Conservation (phyloP, 2,888 invertebrate species). For the Liopterus haemorrhoidalis region DNA sequence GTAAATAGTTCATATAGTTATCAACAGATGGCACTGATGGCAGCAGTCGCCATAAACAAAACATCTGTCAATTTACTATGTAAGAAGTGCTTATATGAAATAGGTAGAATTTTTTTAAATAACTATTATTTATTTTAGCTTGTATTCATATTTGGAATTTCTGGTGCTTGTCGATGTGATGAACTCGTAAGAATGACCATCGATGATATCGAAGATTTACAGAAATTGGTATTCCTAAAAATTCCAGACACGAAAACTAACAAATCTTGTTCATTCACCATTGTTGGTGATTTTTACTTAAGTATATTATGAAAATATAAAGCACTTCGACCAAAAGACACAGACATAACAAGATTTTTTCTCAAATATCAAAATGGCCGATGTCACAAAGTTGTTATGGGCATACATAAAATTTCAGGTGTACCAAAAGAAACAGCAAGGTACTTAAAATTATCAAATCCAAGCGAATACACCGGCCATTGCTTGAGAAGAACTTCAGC, state of each 20-base stretch:
- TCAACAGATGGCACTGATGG: no score
- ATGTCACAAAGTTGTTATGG: conserved; percentile 14
- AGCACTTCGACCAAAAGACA: conserved; percentile 12
- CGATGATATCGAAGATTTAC: conserved; percentile 13
- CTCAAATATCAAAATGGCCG: conserved; percentile 18
- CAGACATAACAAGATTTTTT: conserved; percentile 13
- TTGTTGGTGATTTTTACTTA: conserved; percentile 11
- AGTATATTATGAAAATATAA: conserved; percentile 21
- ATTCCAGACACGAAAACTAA: conserved; percentile 12
- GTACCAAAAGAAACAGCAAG: conserved; percentile 15
- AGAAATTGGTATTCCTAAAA: conserved; percentile 2
- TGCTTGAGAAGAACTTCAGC: conserved; percentile 3
- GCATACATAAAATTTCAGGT: conserved; percentile 21
- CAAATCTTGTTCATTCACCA: conserved; percentile 13
- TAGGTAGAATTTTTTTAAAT: no score
- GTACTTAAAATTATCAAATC: conserved; percentile 20
- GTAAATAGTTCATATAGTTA: no score
- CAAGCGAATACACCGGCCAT: conserved; percentile 22
- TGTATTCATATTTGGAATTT: conserved; percentile 3
- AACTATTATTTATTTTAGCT: conserved; percentile 4
- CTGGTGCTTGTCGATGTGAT: conserved; percentile 13
- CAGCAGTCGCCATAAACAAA: no score
- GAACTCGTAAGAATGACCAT: conserved; percentile 13
- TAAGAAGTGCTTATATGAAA: no score
- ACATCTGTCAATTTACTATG: no score